phyloP scores from a whole-genome alignment of 2,888 invertebrate genomes.

The Epinotia ramella region DNA sequence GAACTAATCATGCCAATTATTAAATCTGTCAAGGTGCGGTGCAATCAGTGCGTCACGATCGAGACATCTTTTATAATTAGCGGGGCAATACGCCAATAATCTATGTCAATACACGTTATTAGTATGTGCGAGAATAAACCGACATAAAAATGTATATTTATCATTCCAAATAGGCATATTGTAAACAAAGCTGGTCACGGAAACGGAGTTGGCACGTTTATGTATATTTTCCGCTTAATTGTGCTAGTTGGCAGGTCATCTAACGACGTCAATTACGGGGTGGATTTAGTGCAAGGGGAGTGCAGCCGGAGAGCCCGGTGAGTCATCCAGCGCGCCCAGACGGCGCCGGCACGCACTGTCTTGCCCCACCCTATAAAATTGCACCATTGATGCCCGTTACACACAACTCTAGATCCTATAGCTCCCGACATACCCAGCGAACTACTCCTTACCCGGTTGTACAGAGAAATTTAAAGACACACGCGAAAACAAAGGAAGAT shows the following conservation, averaged over 20 bases:
- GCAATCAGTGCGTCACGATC: neutral
- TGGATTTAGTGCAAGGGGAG: conserved; percentile 75
- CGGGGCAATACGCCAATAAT: neutral
- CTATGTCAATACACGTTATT: neutral
- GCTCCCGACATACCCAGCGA: conserved; percentile 24
- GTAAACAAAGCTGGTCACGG: conserved; percentile 28
- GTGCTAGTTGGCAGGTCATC: conserved; percentile 40
- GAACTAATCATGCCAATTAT: neutral
- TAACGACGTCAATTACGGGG: conserved; percentile 72
- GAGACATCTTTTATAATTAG: neutral
- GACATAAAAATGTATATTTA: neutral
- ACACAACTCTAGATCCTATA: conserved; percentile 17
- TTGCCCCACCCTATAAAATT: conserved; percentile 60
- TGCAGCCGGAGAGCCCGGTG: conserved; percentile 74
- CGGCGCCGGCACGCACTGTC: conserved; percentile 78
- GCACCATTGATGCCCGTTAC: conserved; percentile 25
- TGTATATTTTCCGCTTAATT: conserved; percentile 36
- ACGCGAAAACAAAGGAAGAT: conserved; percentile 38
- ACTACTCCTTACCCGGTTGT: conserved; percentile 30
- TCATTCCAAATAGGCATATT: conserved; percentile 10
- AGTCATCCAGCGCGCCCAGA: conserved; percentile 76
- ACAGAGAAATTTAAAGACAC: conserved; percentile 37
- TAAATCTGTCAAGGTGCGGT: neutral
- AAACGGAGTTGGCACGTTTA: conserved; percentile 29
- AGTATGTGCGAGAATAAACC: neutral